These are phyloP conservation scores for Petrocephalus sullivani DNA, from an alignment of 2,797 vertebrate genomes.

Conservation along the genomic window DNA sequence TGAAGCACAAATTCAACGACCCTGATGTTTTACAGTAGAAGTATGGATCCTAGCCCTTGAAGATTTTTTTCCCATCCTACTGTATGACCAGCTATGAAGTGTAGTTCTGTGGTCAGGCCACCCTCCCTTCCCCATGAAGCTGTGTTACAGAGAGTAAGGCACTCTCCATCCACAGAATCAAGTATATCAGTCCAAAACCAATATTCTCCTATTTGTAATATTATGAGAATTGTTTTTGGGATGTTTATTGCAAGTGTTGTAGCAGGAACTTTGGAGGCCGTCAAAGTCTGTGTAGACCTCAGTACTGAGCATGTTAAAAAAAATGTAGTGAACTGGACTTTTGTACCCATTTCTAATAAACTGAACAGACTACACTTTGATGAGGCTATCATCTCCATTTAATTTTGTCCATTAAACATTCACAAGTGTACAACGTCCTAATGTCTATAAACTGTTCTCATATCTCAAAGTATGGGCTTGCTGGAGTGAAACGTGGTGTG, in stretches of 20 bases:
- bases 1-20: neutral
- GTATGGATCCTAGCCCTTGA: neutral
- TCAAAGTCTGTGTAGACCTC: neutral
- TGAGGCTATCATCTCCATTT: neutral
- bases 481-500: neutral
- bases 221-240: conserved; percentile 9
- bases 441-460: neutral
- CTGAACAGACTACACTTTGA: conserved; percentile 13
- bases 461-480: neutral
- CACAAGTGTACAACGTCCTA: neutral
- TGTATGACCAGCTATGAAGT: neutral
- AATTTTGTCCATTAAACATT: neutral
- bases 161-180: neutral
- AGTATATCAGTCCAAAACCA: neutral
- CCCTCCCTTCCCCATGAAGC: neutral
- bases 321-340: conserved; percentile 22
- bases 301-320: neutral
- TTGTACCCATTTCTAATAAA: conserved; percentile 30
- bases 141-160: neutral
- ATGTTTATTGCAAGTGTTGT: neutral
- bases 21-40: neutral
- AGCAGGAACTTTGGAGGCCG: neutral
- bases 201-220: neutral
- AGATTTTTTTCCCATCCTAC: neutral
- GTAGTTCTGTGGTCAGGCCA: neutral